Conservation (phyloP, 2,113 vertebrate genomes). For the Lynx canadensis region DNA sequence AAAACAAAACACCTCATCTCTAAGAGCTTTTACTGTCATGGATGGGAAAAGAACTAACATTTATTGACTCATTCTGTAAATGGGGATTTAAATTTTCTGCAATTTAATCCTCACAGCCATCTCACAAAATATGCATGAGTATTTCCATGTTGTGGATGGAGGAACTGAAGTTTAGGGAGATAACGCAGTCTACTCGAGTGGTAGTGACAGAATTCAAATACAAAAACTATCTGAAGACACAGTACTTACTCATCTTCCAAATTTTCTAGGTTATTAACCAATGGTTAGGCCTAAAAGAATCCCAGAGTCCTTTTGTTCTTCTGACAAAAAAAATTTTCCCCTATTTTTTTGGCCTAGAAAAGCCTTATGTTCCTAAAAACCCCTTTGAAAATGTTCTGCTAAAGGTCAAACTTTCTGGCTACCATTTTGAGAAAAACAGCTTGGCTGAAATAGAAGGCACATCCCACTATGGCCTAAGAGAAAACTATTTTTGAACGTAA, state of each 20-base stretch:
- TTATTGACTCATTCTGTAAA: neutral
- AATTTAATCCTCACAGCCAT: neutral
- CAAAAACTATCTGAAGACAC: neutral
- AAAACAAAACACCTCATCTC: neutral
- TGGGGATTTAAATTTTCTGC: neutral
- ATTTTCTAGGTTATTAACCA: slow-evolving; percentile 3
- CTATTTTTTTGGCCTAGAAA: neutral
- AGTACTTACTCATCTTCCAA: slow-evolving; percentile 43
- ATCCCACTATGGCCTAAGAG: neutral
- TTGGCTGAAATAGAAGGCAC: slow-evolving; percentile 32
- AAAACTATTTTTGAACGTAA: slow-evolving; percentile 57
- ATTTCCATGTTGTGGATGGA: neutral
- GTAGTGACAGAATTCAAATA: slow-evolving; percentile 31
- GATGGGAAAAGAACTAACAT: neutral
- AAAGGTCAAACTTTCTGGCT: slow-evolving; percentile 34
- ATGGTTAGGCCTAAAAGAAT: slow-evolving; percentile 22
- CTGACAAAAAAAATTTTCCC: neutral
- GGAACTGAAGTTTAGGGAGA: neutral
- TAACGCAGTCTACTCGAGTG: neutral
- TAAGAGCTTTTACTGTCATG: neutral
- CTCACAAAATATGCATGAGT: neutral
- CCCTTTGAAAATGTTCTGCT: neutral
- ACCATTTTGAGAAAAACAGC: neutral
- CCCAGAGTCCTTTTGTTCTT: neutral
- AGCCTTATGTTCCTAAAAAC: slow-evolving; percentile 5